phyloP scores from a whole-genome alignment of 2,113 vertebrate species.

The Copsychus sechellarum region DNA sequence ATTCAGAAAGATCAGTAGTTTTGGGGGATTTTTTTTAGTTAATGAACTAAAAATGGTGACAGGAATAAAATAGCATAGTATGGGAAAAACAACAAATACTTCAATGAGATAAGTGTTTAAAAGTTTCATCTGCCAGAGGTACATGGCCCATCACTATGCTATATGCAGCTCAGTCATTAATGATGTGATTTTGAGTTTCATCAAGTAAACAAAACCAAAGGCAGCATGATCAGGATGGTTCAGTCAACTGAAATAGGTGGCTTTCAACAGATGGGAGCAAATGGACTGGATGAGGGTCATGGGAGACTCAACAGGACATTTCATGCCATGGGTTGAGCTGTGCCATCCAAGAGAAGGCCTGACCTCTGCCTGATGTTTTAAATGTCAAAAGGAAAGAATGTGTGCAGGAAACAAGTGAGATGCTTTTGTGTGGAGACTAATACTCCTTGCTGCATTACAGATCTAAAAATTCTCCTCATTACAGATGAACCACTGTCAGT shows the following conservation, averaged over 20 bases:
- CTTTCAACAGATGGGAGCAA: background rate
- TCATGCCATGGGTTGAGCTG: background rate
- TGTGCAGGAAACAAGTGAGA: background rate
- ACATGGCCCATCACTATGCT: background rate
- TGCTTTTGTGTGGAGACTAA: background rate
- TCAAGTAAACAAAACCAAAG: background rate
- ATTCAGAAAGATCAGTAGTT: background rate
- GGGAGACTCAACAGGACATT: background rate
- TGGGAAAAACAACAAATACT: background rate
- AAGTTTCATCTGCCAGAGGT: background rate
- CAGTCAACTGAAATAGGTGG: background rate
- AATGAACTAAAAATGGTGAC: background rate
- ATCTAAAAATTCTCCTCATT: background rate
- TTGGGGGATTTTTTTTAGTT: background rate
- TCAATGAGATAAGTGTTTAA: background rate
- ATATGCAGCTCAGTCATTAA: background rate
- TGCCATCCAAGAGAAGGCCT: background rate
- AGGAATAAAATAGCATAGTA: background rate
- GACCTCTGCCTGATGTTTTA: background rate
- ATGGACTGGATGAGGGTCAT: background rate
- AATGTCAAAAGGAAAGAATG: background rate
- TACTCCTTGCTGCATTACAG: background rate
- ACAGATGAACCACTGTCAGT: background rate
- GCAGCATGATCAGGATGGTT: background rate
- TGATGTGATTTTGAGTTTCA: background rate